These are phyloP conservation scores for Helogale parvula DNA, from an alignment of 2,113 vertebrate genomes.

Conservation along the genomic window DNA sequence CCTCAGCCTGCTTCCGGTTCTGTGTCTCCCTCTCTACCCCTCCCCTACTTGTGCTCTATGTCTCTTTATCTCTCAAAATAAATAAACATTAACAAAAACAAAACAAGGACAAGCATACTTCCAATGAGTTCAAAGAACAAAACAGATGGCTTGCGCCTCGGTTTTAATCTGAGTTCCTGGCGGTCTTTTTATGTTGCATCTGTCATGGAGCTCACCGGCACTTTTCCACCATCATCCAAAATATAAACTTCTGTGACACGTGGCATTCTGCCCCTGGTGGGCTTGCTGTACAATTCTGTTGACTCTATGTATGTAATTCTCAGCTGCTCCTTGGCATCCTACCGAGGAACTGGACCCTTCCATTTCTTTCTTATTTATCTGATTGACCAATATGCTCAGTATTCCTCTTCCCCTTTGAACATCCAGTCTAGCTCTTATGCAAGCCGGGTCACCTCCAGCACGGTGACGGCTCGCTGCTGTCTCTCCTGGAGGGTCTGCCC, in stretches of 20 bases:
- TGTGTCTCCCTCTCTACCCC: too few species aligned
- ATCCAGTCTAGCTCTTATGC: too few species aligned
- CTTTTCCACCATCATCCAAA: background rate
- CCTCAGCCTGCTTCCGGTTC: too few species aligned
- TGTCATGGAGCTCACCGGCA: background rate
- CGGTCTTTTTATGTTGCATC: background rate
- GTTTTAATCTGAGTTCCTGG: background rate
- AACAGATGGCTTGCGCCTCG: background rate
- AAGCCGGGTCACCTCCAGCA: background rate
- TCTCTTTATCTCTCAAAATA: too few species aligned
- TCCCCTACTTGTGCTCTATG: too few species aligned
- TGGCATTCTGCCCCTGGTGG: rapidly evolving
- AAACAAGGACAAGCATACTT: background rate
- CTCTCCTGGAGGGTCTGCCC: background rate
- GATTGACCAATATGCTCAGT: background rate
- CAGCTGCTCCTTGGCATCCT: background rate
- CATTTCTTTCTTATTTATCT: background rate
- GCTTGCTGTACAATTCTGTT: background rate
- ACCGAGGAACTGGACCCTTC: background rate
- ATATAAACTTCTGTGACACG: background rate
- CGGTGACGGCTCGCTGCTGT: rapidly evolving
- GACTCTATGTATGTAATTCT: background rate
- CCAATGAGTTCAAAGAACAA: background rate
- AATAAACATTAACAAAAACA: too few species aligned
- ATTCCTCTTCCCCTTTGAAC: background rate